Evolutionary conservation across 2,888 invertebrate genomes (phyloP), one percentile per base, ranked within the genome.

Genomic region (Neria commutata): DNA sequence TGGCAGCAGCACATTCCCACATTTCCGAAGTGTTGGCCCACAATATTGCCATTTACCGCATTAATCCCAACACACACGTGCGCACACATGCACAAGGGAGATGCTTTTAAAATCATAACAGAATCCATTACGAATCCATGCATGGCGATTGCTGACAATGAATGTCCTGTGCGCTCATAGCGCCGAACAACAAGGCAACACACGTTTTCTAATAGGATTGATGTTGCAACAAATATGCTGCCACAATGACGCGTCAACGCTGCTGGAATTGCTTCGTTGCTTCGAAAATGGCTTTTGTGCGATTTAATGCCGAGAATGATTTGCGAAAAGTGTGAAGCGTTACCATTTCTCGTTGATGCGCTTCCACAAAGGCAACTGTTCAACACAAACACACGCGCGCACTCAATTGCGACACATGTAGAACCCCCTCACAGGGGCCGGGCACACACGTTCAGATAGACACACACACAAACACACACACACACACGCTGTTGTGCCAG

Each of bases 161-260:
- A n/a, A n/a, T 52, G 47, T 57, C 48, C 60, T 54, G 8, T 34
- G 37, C 40, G 49, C 33, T 42, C 58, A 57, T 3, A 37, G 17
- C 59, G 21, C 8, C 37, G 8, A n/a, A n/a, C n/a, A n/a, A 62
- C 37, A 58, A 33, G 54, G 47, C 57, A 63, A 66, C 62, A 64
- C 66, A 67, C 64, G 66, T 65, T 67, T 65, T 62, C 61, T 66
- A 67, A 66, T 66, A 67, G 67, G 66, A 67, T 67, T 65, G 60
- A 58, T 54, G 54, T 26, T 53, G 51, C 61, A 61, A 62, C 62
- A 62, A 42, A n/a, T n/a, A n/a, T n/a, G 21, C 42, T 4, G 42
- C 42, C 42, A 29, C n/a, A n/a, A n/a, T n/a, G 56, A 58, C 51
- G 56, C 58, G 51, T 49, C 54, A 54, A 54, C 49, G 37, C 48